Evolutionary conservation across 2,113 vertebrate species (phyloP), one percentile per base, ranked within the genome.

Genomic region (Reinhardtius hippoglossoides): DNA sequence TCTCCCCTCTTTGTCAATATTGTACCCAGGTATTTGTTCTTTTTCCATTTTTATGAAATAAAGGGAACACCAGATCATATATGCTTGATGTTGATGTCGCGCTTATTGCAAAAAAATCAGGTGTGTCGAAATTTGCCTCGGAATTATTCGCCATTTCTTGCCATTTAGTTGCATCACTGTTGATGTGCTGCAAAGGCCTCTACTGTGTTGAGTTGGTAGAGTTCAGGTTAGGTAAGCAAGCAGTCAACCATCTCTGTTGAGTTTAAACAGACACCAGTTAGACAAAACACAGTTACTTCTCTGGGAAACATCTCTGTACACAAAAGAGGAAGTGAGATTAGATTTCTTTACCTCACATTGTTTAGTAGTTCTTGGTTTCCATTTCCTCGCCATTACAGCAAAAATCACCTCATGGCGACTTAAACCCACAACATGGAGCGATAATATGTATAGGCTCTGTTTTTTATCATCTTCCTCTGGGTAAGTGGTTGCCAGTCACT

Each of bases 241-340:
- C 40, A 58, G 37, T 23, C 59, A 31, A 10, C 21, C 9, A 4
- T 27, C 16, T 46, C 23, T 10, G 40, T 9, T 42, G 40, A 42
- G 10, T 42, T 42, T 42, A 3, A 42, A 42, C 40, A 42, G 40
- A 13, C 40, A 42, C 40, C 40, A 42, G 12, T 42, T 42, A 10
- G 40, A 42, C 9, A 42, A 42, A 42, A 48, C 16, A 16, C 16
- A 48, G 13, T 16, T 18, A 5, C 44, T 5, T 18, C 44, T 48
- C 14, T 5, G 44, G 44, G 16, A 48, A 48, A 44, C 16, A 18
- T 15, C 44, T 48, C 16, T 18, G 14, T 54, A 3, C n/a, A 40
- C 21, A 60, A 64, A 65, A 37, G n/a, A 26, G 37, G 55, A 74
- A 23, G 37, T 62, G 69, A 48, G 35, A 66, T 35, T 6, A 50